Percentiles rank a stretch among this genome's conserved stretches.
Conservation (phyloP, 2,888 invertebrate species). For the Leucoma salicis region DNA sequence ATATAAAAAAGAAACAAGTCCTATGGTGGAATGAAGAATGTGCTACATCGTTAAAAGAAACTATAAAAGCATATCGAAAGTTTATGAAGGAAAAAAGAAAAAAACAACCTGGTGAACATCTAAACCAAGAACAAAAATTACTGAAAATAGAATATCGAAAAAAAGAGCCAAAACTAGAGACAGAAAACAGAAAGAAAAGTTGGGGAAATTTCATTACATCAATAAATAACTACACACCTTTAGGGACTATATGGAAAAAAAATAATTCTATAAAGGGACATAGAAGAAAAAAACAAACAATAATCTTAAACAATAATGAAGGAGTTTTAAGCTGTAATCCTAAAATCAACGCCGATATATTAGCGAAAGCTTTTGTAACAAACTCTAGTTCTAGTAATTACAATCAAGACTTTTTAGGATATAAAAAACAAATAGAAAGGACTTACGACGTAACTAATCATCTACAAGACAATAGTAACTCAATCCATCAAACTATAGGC, state of each 20-base stretch:
- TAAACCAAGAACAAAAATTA: too few species aligned
- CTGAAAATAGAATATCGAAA: too few species aligned
- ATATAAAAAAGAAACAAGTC: too few species aligned
- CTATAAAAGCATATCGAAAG: too few species aligned
- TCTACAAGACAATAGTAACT: conserved; percentile 14
- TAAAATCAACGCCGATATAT: conserved; percentile 6
- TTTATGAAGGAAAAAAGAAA: too few species aligned
- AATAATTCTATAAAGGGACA: background rate
- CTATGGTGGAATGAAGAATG: too few species aligned
- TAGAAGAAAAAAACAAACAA: too few species aligned
- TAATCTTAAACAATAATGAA: background rate
- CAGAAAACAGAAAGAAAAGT: background rate
- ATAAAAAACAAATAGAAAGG: background rate
- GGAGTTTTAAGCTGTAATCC: background rate
- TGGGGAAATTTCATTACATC: background rate
- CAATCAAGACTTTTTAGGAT: background rate
- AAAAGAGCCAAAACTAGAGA: too few species aligned
- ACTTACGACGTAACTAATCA: background rate
- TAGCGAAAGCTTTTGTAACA: conserved; percentile 10
- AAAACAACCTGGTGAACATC: background rate
- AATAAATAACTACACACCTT: too few species aligned
- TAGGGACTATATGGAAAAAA: too few species aligned
- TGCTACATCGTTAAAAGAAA: too few species aligned
- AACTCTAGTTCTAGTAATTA: conserved; percentile 6
- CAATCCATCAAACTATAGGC: conserved; percentile 14